Evolutionary conservation across 2,113 vertebrate genomes (phyloP).

Genomic region (Pluvianellus socialis): DNA sequence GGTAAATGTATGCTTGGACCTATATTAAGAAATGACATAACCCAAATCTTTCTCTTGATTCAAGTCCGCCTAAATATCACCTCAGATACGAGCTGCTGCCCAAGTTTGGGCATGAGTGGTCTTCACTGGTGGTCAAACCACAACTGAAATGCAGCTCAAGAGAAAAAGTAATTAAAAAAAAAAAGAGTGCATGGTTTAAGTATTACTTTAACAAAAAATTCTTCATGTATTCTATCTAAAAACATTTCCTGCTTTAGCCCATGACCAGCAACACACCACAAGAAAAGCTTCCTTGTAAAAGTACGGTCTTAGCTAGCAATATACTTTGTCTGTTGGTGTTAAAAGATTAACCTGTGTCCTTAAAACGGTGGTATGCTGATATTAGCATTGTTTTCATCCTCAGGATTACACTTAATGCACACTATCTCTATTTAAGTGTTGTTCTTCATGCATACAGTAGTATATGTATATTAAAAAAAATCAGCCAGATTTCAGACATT

Average conservation of each 20-base stretch:
- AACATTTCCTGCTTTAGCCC: not conserved
- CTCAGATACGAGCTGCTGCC: not conserved
- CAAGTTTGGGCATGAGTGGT: not conserved
- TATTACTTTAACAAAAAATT: not conserved
- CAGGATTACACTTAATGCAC: not conserved
- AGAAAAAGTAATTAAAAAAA: not conserved
- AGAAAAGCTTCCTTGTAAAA: not conserved
- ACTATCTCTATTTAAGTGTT: not conserved
- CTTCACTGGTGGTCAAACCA: not conserved
- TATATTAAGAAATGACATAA: not conserved
- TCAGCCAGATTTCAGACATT: not conserved
- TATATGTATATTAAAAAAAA: not conserved
- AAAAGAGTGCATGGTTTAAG: fast-evolving
- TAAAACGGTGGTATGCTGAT: not conserved
- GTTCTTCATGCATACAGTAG: not conserved
- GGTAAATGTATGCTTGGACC: not conserved
- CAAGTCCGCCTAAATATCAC: not conserved
- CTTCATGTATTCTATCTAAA: not conserved
- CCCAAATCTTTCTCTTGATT: not conserved
- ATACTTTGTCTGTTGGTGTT: not conserved
- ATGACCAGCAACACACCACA: not conserved
- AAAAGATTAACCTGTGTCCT: not conserved
- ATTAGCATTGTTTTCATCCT: not conserved
- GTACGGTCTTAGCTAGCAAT: not conserved
- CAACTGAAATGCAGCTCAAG: not conserved